These are phyloP conservation scores for Leucophora obtusa DNA, from an alignment of 2,888 invertebrate species.

Conservation along the genomic window DNA sequence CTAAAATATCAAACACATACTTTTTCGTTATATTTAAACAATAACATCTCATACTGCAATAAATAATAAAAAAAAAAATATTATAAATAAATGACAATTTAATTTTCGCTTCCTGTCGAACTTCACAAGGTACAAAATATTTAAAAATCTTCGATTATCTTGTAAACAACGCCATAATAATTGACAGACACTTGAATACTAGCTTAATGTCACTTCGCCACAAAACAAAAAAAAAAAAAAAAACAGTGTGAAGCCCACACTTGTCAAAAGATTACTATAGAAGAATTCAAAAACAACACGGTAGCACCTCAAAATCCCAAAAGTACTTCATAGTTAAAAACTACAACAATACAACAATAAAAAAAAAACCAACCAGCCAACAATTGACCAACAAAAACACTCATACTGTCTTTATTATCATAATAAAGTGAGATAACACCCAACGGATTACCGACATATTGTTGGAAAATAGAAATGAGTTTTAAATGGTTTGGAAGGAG, in stretches of 20 bases:
- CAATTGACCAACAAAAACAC: conserved; percentile 40
- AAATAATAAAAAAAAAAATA: conserved; percentile 68
- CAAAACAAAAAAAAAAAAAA: conserved; percentile 34
- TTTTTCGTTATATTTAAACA: neutral
- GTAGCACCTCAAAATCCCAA: conserved; percentile 57
- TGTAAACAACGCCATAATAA: conserved; percentile 35
- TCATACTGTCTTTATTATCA: conserved; percentile 57
- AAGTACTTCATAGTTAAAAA: conserved; percentile 44
- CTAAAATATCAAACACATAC: conserved; percentile 44
- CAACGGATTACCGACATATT: conserved; percentile 61
- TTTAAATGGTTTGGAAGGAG: conserved; percentile 13
- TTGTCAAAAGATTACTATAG: conserved; percentile 53
- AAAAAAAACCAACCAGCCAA: conserved; percentile 11
- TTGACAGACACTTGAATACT: conserved; percentile 61
- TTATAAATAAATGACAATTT: conserved; percentile 69
- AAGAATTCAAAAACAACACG: conserved; percentile 36
- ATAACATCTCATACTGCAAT: conserved; percentile 49
- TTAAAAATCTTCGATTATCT: conserved; percentile 37
- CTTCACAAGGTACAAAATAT: conserved; percentile 30
- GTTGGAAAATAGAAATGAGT: conserved; percentile 42
- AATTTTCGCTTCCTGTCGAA: conserved; percentile 75
- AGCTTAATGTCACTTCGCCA: conserved; percentile 59
- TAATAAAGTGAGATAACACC: conserved; percentile 64
- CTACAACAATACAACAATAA: conserved; percentile 13
- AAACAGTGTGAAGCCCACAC: conserved; percentile 60